Evolutionary conservation across 1,140 invertebrate species (phyloP), one percentile per base, ranked within the genome.

Genomic region (Lithobius niger): DNA sequence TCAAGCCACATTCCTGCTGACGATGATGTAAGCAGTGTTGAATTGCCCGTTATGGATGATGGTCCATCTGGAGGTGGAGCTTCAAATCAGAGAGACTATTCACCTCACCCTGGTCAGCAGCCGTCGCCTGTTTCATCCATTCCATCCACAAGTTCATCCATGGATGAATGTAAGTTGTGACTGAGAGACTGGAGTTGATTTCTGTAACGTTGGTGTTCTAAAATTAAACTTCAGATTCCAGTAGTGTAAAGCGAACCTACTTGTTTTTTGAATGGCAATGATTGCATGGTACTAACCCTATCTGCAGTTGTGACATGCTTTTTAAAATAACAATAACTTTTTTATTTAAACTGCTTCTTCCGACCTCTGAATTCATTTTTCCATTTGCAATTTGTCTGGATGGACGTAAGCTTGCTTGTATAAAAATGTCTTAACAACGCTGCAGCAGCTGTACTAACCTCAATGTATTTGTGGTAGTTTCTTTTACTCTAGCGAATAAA

Each of bases 81-180:
- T n/a, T n/a, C n/a, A n/a, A n/a, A 40, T 40, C 31, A 18, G 31
- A 10, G 31, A 10, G 10, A 13, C 31, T n/a, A 36, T 36, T 36
- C 31, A 36, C 31, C 31, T 10, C 10, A 36, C n/a, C 10, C n/a
- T n/a, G n/a, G n/a, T 36, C 31, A 36, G n/a, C 44, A 47, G 22
- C 44, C 6, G 22, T 47, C 44, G 6, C 44, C 44, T 15, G 19
- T 47, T 19, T 47, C 44, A 10, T 47, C 44, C 19, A 21, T 6
- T 10, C 44, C 44, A 47, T 47, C 44, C 6, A 47, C 44, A 15
- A 47, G 10, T 18, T 47, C 44, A 18, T 47, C 44, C 13, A 6
- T 47, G 44, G 44, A 47, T 47, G 44, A 47, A 47, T 47, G 44
- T 47, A 47, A 15, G 44, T 10, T 15, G 10, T 40, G 10, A 18